Evolutionary conservation across 1,140 invertebrate genomes (phyloP).

Genomic region (Brachionus manjavacas): DNA sequence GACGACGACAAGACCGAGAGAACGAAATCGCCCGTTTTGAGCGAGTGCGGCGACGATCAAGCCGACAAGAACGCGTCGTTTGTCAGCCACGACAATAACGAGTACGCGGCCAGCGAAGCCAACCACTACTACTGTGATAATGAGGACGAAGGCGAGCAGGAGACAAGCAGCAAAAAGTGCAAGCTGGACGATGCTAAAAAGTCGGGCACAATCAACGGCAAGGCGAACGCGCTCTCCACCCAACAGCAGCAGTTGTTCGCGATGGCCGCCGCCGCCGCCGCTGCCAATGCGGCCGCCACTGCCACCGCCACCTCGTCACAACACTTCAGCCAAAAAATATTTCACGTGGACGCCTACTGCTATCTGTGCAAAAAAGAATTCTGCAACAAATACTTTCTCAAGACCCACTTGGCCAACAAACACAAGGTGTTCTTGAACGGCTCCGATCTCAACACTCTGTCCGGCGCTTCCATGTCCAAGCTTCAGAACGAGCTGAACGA

Average conservation of each 20-base stretch:
- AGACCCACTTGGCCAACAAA: slow-evolving; percentile 42
- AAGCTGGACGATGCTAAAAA: neutral
- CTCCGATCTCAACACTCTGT: neutral
- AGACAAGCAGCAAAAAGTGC: neutral
- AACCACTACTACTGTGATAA: too few relatives aligned
- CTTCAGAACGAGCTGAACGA: slow-evolving; percentile 25
- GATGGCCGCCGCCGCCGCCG: neutral
- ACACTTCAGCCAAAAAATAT: neutral
- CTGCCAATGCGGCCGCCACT: neutral
- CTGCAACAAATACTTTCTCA: slow-evolving; percentile 59
- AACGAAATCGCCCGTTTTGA: neutral
- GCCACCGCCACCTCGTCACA: neutral
- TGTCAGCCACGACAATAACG: neutral
- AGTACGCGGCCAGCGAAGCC: neutral
- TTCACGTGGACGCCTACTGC: slow-evolving; percentile 75
- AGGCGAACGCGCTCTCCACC: neutral
- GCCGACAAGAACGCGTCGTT: neutral
- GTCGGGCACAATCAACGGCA: too few relatives aligned
- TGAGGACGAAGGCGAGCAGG: too few relatives aligned
- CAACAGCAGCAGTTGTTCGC: slow-evolving; percentile 13
- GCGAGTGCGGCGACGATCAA: neutral
- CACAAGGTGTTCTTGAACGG: slow-evolving; percentile 41
- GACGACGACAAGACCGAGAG: neutral
- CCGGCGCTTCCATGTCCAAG: slow-evolving; percentile 30
- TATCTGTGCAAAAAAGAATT: slow-evolving; percentile 63